Evolutionary conservation across 2,888 invertebrate genomes (phyloP).

Genomic region (Ligdia adustata): DNA sequence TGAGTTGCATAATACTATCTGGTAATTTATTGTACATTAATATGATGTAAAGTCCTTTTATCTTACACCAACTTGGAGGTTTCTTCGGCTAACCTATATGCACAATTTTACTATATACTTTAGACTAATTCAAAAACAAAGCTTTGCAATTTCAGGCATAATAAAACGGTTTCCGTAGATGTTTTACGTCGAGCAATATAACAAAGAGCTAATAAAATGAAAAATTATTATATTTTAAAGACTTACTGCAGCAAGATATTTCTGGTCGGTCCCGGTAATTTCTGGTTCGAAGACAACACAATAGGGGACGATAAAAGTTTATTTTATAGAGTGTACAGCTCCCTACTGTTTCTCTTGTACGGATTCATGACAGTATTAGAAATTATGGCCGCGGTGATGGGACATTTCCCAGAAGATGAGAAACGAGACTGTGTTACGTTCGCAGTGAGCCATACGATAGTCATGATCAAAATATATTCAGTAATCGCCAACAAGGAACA

Average conservation of each 20-base stretch:
- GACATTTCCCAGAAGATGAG: slow-evolving; percentile 68
- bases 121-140: too few species aligned
- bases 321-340: slow-evolving; percentile 52
- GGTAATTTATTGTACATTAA: too few species aligned
- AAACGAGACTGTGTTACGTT: slow-evolving; percentile 68
- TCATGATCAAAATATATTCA: slow-evolving; percentile 65
- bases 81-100: background rate
- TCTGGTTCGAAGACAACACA: slow-evolving; percentile 63
- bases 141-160: slow-evolving; percentile 11
- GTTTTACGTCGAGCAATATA: background rate
- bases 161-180: background rate
- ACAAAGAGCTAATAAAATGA: slow-evolving; percentile 49
- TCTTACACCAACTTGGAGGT: too few species aligned
- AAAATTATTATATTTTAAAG: slow-evolving; percentile 61
- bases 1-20: too few species aligned
- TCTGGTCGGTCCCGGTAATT: slow-evolving; percentile 65
- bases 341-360: slow-evolving; percentile 53
- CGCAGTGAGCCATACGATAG: slow-evolving; percentile 67
- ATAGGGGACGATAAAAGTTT: slow-evolving; percentile 57
- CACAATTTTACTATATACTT: background rate
- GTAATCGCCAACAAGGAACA: slow-evolving; percentile 56
- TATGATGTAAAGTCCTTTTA: too few species aligned
- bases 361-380: slow-evolving; percentile 65
- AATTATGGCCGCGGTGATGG: slow-evolving; percentile 62
- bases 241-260: slow-evolving; percentile 57